phyloP scores from a whole-genome alignment of 2,888 invertebrate genomes.

The Pseudococcus jackbeardsleyi region DNA sequence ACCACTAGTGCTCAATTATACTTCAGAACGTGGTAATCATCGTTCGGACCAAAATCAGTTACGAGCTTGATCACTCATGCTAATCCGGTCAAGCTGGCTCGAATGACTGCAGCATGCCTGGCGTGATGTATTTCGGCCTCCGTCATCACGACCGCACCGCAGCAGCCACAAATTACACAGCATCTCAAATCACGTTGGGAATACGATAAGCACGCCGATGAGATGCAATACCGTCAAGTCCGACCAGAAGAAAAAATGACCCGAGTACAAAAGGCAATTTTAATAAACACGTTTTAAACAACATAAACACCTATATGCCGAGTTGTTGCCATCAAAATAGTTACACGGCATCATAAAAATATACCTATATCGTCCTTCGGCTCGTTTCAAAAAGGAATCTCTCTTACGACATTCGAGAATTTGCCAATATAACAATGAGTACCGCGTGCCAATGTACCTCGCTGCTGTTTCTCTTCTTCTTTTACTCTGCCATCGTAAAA shows the following conservation, averaged over 20 bases:
- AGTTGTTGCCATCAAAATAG: conserved; percentile 26
- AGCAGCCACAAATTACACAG: background rate
- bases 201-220: background rate
- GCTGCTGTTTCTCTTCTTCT: conserved; percentile 10
- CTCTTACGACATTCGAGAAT: conserved; percentile 60
- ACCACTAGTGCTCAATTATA: conserved; percentile 8
- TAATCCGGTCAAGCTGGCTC: conserved; percentile 31
- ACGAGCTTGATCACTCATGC: conserved; percentile 40
- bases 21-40: background rate
- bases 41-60: conserved; percentile 27
- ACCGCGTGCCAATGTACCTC: background rate
- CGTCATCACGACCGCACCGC: background rate
- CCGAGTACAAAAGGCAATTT: conserved; percentile 31
- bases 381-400: conserved; percentile 59
- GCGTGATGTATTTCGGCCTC: background rate
- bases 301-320: conserved; percentile 45
- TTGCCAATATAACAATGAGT: conserved; percentile 58
- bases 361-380: conserved; percentile 63
- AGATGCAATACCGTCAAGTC: background rate
- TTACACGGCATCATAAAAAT: conserved; percentile 59
- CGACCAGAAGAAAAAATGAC: background rate
- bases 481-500: conserved; percentile 52
- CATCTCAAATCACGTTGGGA: conserved; percentile 22
- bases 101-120: background rate
- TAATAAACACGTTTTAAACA: conserved; percentile 54